phyloP scores from a whole-genome alignment of 2,113 vertebrate species.

The Saguinus imperator region DNA sequence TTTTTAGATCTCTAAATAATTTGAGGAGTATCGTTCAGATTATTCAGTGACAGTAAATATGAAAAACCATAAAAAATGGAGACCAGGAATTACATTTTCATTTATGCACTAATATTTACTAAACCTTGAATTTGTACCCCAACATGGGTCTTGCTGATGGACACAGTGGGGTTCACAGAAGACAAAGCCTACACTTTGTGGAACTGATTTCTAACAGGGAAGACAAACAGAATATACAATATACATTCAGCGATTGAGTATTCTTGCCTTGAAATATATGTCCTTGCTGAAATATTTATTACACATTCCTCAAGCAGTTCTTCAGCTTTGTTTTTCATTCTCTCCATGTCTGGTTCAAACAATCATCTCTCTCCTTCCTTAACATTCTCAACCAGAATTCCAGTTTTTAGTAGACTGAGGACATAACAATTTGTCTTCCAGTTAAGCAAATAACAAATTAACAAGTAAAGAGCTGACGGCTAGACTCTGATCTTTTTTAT shows the following conservation, averaged over 20 bases:
- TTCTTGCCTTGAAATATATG: background rate
- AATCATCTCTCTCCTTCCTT: too few relatives aligned
- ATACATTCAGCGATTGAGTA: too few relatives aligned
- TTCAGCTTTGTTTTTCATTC: background rate
- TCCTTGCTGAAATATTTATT: background rate
- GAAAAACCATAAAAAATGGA: too few relatives aligned
- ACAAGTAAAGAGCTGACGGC: too few relatives aligned
- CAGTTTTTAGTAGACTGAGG: too few relatives aligned
- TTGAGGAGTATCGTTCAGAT: background rate
- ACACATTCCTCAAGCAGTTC: too few relatives aligned
- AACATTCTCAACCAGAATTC: background rate
- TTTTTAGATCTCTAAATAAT: background rate
- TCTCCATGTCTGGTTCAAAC: background rate
- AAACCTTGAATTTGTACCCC: background rate
- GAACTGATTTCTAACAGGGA: background rate
- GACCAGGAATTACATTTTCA: background rate
- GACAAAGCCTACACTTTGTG: background rate
- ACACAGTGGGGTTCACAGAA: too few relatives aligned
- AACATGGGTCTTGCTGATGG: too few relatives aligned
- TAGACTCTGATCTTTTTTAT: too few relatives aligned
- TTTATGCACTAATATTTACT: accelerated
- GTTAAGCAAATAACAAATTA: background rate
- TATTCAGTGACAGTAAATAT: too few relatives aligned
- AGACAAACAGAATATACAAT: accelerated
- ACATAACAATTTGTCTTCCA: background rate